Percentiles rank a stretch among this genome's conserved stretches.
Conservation (phyloP, 23 tunicate genomes). For the Halocynthia roretzi region DNA sequence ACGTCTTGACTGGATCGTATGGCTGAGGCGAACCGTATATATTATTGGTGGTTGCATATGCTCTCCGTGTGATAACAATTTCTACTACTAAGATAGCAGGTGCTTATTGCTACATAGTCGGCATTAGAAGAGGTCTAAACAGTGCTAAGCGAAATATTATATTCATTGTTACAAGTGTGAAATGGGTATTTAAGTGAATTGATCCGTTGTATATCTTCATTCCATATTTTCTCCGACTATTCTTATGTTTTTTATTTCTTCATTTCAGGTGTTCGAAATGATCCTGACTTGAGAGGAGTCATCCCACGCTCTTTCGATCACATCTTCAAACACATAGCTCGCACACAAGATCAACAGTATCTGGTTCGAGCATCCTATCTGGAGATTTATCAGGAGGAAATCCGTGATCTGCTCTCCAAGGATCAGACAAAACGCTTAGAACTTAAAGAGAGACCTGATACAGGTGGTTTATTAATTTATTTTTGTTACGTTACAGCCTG, state of each 20-base stretch:
- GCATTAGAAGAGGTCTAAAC: too few relatives aligned
- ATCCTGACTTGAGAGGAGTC: conserved; percentile 77
- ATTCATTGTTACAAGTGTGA: too few relatives aligned
- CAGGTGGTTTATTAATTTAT: conserved; percentile 36
- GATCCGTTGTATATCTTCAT: neutral
- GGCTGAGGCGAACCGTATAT: neutral
- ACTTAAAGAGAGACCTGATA: conserved; percentile 90
- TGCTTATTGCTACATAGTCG: too few relatives aligned
- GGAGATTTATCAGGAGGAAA: conserved; percentile 96
- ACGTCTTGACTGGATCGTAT: neutral
- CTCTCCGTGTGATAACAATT: too few relatives aligned
- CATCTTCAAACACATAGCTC: conserved; percentile 92
- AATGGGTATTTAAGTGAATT: neutral
- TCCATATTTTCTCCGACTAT: too few relatives aligned
- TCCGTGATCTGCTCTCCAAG: conserved; percentile 79
- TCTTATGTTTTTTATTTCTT: too few relatives aligned
- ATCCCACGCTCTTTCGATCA: conserved; percentile 97
- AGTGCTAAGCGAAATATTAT: too few relatives aligned
- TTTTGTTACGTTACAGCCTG: neutral
- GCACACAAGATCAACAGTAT: conserved; percentile 90
- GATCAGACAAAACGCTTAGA: conserved; percentile 90
- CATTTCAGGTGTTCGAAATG: conserved; percentile 71
- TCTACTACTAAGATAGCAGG: too few relatives aligned
- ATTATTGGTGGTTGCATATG: neutral
- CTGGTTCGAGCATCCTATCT: conserved; percentile 88